Evolutionary conservation across 2,113 vertebrate species (phyloP).

Genomic region (Rhea americana): DNA sequence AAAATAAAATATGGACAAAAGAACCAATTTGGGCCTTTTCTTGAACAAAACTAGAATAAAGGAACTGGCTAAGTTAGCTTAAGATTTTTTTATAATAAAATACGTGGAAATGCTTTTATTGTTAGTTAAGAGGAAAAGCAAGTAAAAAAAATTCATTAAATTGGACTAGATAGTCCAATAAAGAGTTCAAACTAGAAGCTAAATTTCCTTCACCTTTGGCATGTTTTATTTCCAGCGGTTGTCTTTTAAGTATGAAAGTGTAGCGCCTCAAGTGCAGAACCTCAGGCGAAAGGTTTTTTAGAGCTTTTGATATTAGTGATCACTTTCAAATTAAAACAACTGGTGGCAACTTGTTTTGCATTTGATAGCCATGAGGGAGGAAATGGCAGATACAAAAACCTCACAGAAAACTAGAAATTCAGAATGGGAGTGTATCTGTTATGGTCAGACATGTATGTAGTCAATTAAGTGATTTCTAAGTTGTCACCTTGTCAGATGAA

Average conservation of each 20-base stretch:
- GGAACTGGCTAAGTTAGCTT: neutral
- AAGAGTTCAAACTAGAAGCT: neutral
- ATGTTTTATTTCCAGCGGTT: neutral
- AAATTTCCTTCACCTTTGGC: neutral
- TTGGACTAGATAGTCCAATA: neutral
- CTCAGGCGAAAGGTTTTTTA: neutral
- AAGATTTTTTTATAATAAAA: neutral
- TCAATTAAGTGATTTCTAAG: neutral
- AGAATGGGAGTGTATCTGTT: neutral
- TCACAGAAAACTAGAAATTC: neutral
- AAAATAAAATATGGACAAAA: neutral
- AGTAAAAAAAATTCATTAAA: neutral
- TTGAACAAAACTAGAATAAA: neutral
- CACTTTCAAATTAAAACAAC: neutral
- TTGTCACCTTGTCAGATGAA: neutral
- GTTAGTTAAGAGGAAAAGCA: neutral
- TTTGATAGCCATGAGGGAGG: neutral
- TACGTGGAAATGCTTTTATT: neutral
- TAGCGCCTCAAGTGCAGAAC: neutral
- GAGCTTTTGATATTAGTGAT: neutral
- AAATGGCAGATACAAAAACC: neutral
- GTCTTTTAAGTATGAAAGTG: neutral
- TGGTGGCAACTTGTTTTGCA: neutral
- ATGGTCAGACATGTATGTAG: neutral
- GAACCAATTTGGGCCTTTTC: neutral